Conservation (phyloP, 2,888 invertebrate genomes). For the Nymphalis c-album region DNA sequence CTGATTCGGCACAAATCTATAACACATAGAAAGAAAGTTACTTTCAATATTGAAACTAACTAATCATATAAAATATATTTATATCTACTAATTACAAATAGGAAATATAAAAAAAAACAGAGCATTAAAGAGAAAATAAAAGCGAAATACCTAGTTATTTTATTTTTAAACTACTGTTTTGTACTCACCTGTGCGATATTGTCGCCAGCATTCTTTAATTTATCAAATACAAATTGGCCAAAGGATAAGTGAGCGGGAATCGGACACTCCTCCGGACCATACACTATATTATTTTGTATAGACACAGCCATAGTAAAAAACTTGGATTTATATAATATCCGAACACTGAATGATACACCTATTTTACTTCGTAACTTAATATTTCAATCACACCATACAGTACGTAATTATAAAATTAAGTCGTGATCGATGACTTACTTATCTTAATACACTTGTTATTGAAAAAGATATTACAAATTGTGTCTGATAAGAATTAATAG, state of each 20-base stretch:
- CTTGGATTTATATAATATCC: background rate
- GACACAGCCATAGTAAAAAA: slow-evolving; percentile 48
- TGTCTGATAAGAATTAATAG: slow-evolving; percentile 7
- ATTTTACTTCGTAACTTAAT: background rate
- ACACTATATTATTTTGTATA: slow-evolving; percentile 67
- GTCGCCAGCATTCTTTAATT: slow-evolving; percentile 75
- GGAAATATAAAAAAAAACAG: too few relatives aligned
- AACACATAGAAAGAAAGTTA: slow-evolving; percentile 20
- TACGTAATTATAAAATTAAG: background rate
- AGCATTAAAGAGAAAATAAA: background rate
- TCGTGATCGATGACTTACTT: background rate
- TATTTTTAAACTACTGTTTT: slow-evolving; percentile 1
- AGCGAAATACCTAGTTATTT: background rate
- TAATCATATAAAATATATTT: too few relatives aligned
- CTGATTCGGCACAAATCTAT: slow-evolving; percentile 83
- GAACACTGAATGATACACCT: too few relatives aligned
- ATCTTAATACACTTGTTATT: background rate
- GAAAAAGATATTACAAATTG: background rate
- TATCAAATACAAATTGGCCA: slow-evolving; percentile 79
- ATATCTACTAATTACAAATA: too few relatives aligned
- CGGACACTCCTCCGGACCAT: slow-evolving; percentile 65
- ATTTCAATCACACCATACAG: background rate
- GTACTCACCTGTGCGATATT: slow-evolving; percentile 73
- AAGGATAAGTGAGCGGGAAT: slow-evolving; percentile 76
- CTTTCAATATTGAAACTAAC: background rate